Conservation (phyloP, 2,113 vertebrate species). For the Orcinus orca region DNA sequence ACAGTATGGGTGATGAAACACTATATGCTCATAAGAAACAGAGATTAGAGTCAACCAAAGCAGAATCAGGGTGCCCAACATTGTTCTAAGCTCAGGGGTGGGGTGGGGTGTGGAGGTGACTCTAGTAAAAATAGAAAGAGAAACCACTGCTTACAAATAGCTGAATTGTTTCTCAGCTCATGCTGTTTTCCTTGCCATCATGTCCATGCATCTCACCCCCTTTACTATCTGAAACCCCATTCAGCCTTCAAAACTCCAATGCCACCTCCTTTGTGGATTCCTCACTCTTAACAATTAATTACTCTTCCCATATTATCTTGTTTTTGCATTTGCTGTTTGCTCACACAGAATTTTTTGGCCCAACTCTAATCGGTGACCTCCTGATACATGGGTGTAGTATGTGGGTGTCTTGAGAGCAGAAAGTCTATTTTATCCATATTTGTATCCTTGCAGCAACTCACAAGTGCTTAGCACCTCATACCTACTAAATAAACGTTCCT, state of each 20-base stretch:
- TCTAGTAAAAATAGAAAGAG: not conserved
- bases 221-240: not conserved
- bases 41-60: not conserved
- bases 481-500: not conserved
- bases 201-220: fast-evolving
- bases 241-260: not conserved
- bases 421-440: not conserved
- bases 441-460: not conserved
- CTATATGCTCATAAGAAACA: not conserved
- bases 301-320: not conserved
- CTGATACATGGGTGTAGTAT: not conserved
- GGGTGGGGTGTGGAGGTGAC: fast-evolving
- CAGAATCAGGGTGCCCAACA: not conserved
- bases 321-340: not conserved
- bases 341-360: not conserved
- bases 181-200: not conserved
- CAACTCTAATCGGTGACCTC: not conserved
- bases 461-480: not conserved
- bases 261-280: not conserved
- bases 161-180: not conserved
- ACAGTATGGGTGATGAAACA: not conserved
- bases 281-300: not conserved
- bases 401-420: not conserved
- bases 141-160: not conserved
- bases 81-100: not conserved